These are phyloP conservation scores for Pygoscelis adeliae DNA, from an alignment of 2,113 vertebrate species.

Conservation along the genomic window DNA sequence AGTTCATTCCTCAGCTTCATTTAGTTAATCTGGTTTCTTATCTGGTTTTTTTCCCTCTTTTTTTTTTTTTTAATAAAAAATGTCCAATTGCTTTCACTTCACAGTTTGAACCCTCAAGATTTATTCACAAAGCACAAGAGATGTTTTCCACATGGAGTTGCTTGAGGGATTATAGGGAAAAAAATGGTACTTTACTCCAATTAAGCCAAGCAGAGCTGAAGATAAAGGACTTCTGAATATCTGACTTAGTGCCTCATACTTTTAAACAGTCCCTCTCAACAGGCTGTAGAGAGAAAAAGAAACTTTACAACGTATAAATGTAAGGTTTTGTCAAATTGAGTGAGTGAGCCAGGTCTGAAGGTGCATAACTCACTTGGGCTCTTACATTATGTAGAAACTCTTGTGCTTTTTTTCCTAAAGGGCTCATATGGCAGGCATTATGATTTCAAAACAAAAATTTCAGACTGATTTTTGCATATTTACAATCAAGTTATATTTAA, in stretches of 20 bases:
- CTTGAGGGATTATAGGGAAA: constrained; percentile 9
- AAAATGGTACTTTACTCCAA: constrained; percentile 39
- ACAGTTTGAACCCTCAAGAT: constrained; percentile 47
- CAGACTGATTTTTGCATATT: background rate
- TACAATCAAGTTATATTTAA: background rate
- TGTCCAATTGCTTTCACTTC: constrained; percentile 20
- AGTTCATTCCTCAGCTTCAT: background rate
- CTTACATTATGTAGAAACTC: background rate
- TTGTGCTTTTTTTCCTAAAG: background rate
- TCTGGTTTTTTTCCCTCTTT: background rate
- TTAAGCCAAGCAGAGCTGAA: constrained; percentile 34
- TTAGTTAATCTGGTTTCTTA: background rate
- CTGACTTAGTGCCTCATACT: background rate
- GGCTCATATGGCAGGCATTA: background rate
- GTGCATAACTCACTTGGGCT: background rate
- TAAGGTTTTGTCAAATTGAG: background rate
- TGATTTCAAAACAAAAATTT: background rate
- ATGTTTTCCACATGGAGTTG: constrained; percentile 42
- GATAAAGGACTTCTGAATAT: constrained; percentile 28
- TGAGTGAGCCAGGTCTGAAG: background rate
- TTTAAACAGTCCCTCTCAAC: background rate
- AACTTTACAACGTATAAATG: background rate
- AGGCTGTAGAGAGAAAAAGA: background rate
- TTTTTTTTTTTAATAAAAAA: background rate
- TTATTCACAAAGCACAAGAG: constrained; percentile 37